A percentile compares a stretch with the other conserved stretches of the same genome.
Conservation (phyloP, 2,888 invertebrate genomes). For the Dicyrtomina minuta region DNA sequence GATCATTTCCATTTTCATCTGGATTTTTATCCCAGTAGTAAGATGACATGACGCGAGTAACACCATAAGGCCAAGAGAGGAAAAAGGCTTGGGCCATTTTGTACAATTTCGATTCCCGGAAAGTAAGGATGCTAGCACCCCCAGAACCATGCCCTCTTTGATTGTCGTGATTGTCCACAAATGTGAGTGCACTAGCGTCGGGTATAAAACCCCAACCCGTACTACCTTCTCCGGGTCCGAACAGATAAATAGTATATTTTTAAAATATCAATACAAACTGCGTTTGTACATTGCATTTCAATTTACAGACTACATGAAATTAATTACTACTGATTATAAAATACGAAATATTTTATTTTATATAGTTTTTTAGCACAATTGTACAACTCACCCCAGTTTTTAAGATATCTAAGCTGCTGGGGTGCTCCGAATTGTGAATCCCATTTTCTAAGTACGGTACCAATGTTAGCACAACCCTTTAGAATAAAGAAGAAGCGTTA, state of each 20-base stretch:
- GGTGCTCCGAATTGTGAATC: background rate
- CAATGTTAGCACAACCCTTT: conserved; percentile 22
- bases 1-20: conserved; percentile 51
- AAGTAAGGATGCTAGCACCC: conserved; percentile 50
- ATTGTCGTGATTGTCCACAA: conserved; percentile 89
- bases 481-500: background rate
- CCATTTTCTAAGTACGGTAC: conserved; percentile 12
- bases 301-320: too few relatives aligned
- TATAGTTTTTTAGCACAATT: too few relatives aligned
- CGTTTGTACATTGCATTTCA: too few relatives aligned
- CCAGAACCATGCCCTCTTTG: conserved; percentile 62
- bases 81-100: conserved; percentile 79
- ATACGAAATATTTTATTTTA: too few relatives aligned
- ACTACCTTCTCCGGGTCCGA: conserved; percentile 60
- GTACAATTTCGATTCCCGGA: conserved; percentile 46
- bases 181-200: conserved; percentile 67
- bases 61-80: conserved; percentile 81
- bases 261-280: too few relatives aligned
- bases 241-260: too few relatives aligned
- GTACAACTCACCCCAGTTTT: conserved; percentile 23
- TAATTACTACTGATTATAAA: too few relatives aligned
- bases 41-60: conserved; percentile 70
- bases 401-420: background rate
- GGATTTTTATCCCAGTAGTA: conserved; percentile 62
- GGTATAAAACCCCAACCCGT: conserved; percentile 68